These are phyloP conservation scores for Sarcophaga subvicina DNA, from an alignment of 2,888 invertebrate species.

Conservation along the genomic window DNA sequence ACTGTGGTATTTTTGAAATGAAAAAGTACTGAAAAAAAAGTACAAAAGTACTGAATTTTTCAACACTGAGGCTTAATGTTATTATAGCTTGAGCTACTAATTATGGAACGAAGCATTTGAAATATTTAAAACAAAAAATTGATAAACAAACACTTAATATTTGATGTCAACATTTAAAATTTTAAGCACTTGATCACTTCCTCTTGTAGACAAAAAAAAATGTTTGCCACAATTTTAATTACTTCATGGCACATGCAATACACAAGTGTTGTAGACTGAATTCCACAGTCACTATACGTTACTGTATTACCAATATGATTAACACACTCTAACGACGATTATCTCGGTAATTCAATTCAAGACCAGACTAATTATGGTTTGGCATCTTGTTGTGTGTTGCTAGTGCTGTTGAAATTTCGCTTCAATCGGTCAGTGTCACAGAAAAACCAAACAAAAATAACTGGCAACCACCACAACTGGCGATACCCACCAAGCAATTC, in stretches of 20 bases:
- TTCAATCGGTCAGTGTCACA: slow-evolving; percentile 63
- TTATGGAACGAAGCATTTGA: no score
- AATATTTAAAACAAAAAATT: no score
- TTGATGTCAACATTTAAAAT: not conserved
- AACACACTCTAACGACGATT: not conserved
- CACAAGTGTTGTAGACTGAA: not conserved
- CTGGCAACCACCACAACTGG: slow-evolving; percentile 15
- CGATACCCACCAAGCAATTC: slow-evolving; percentile 26
- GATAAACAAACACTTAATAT: not conserved
- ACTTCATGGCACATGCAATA: not conserved
- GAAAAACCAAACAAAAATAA: not conserved
- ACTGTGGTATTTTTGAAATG: no score
- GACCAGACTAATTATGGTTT: slow-evolving; percentile 1
- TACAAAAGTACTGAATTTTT: no score
- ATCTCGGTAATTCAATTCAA: not conserved
- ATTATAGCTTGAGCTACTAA: no score
- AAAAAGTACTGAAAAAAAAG: no score
- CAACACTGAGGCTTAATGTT: no score
- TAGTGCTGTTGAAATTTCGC: not conserved
- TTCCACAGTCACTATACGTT: not conserved
- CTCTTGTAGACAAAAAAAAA: not conserved
- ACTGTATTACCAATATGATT: not conserved
- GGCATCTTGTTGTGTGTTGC: slow-evolving; percentile 16
- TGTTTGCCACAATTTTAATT: not conserved
- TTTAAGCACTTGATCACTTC: not conserved